Base-by-base conservation (phyloP, 2,113 vertebrate species). In the Mystacornis crossleyi region DNA sequence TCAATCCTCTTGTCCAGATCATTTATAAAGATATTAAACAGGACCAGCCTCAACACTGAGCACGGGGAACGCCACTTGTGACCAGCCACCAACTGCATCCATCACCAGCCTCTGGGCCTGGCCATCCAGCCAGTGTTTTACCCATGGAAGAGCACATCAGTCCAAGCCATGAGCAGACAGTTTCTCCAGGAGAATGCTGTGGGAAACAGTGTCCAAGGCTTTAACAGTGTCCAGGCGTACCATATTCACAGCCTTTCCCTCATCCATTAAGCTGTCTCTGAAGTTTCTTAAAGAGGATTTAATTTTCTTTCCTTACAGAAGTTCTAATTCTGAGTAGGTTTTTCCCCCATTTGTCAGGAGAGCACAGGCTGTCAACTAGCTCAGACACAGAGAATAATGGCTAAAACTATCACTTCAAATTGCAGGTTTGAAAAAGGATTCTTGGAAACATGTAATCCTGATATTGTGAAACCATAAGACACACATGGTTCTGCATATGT, bases 1-100 rank as follows among this genome's bases (percentile, higher is more conserved):
- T 77, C 0, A 0, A 34, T 64, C 12, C 8, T 24, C 36, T 57
- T 0, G 0, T 64, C 18, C 24, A 64, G 14, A 10, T 23, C 2
- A 34, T 1, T 58, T 57, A 42, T 40, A 43, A 57, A 45, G 36
- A 10, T 12, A 17, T 4, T 47, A 24, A 87, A 45, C 10, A 51
- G 62, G 9, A 70, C 55, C 33, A 43, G 14, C 8, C 28, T 61
- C 64, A 36, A 1, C 11, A 47, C 16, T 4, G 14, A 71, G 38
- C 18, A 21, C 47, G 51, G n/a, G 51, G 29, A 58, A 3, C 43
- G n/a, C 2, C 33, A 33, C 4, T 6, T 26, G 43, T 20, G 53
- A 19, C 17, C 50, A 17, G 8, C 8, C 43, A 26, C 62, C 48
- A 13, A 23, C 15, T 70, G 42, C 42, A 57, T 26, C 45, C 62